Conservation (phyloP, 2,888 invertebrate species). For the Hydraecia micacea region DNA sequence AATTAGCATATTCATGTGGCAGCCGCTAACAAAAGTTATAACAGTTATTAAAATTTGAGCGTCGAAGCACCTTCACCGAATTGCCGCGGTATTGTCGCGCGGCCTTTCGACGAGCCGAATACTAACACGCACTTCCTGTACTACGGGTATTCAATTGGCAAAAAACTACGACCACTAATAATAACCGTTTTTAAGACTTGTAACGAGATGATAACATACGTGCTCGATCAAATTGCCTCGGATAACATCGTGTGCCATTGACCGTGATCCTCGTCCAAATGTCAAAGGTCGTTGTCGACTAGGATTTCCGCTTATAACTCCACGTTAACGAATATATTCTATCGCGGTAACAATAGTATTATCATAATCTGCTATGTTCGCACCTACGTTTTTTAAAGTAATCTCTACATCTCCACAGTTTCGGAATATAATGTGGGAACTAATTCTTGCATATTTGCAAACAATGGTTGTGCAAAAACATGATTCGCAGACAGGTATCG, state of each 20-base stretch:
- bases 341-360: constrained; percentile 59
- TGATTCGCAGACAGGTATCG: constrained; percentile 71
- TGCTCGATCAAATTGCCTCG: constrained; percentile 55
- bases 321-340: constrained; percentile 56
- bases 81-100: constrained; percentile 67
- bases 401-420: constrained; percentile 64
- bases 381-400: constrained; percentile 53
- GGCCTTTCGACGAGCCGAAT: constrained; percentile 82
- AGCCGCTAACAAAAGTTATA: constrained; percentile 65
- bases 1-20: constrained; percentile 68
- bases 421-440: constrained; percentile 78
- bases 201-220: constrained; percentile 57
- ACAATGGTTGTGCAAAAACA: constrained; percentile 81
- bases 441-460: constrained; percentile 72
- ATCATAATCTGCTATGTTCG: constrained; percentile 62
- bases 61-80: constrained; percentile 74
- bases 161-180: constrained; percentile 73
- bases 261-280: constrained; percentile 78
- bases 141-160: constrained; percentile 75
- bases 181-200: constrained; percentile 55
- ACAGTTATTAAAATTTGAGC: constrained; percentile 71
- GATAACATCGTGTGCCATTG: constrained; percentile 70
- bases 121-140: constrained; percentile 87
- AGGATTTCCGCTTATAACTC: constrained; percentile 74
- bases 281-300: constrained; percentile 78